Conservation (phyloP, 2,888 invertebrate genomes). For the Machimus atricapillus region DNA sequence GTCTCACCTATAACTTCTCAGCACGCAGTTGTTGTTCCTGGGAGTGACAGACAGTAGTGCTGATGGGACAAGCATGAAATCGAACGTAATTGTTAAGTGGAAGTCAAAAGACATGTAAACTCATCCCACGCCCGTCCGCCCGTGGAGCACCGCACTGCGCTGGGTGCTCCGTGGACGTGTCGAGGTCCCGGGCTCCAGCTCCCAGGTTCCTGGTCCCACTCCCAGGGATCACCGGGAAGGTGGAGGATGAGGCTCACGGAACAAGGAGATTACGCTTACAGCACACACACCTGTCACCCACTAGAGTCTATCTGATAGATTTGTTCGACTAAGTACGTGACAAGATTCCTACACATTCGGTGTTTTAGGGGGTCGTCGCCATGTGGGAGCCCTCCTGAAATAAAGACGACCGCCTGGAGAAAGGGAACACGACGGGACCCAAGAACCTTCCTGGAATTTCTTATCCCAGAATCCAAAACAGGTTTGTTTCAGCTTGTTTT, state of each 20-base stretch:
- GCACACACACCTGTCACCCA: slow-evolving; percentile 40
- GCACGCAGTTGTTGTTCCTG: neutral
- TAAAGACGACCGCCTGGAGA: neutral
- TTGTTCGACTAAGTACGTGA: slow-evolving; percentile 40
- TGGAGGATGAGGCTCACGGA: neutral
- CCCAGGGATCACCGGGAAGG: neutral
- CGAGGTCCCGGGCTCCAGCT: too few relatives aligned
- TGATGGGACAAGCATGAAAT: slow-evolving; percentile 22
- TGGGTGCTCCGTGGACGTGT: neutral
- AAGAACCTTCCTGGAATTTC: slow-evolving; percentile 15
- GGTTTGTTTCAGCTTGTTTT: slow-evolving; percentile 9
- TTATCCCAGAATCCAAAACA: slow-evolving; percentile 31
- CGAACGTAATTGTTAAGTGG: slow-evolving; percentile 37
- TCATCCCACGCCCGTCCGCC: slow-evolving; percentile 8
- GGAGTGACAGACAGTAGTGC: slow-evolving; percentile 14
- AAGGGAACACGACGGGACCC: neutral
- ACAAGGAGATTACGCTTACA: slow-evolving; percentile 3
- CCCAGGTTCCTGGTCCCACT: too few relatives aligned
- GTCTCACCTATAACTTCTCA: neutral
- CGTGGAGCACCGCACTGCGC: neutral
- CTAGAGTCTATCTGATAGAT: slow-evolving; percentile 29
- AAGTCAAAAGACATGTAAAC: slow-evolving; percentile 25
- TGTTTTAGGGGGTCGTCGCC: slow-evolving; percentile 1
- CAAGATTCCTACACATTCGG: slow-evolving; percentile 32
- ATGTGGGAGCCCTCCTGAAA: slow-evolving; percentile 16